Evolutionary conservation across 2,888 invertebrate species (phyloP).

Genomic region (Papilio protenor): DNA sequence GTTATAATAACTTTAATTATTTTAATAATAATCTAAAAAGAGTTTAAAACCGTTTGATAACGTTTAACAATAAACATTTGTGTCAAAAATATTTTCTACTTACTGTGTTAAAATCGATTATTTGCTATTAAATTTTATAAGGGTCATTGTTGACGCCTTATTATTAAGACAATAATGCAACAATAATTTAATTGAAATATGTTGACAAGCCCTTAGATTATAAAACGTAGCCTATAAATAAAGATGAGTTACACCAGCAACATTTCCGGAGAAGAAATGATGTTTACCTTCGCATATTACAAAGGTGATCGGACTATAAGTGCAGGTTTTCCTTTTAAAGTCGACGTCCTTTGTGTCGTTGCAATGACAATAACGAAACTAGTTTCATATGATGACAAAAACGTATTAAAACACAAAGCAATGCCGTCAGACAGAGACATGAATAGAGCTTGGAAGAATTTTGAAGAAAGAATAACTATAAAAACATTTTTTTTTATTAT

Average conservation of each 20-base stretch:
- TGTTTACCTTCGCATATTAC: constrained; percentile 5
- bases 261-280: not conserved
- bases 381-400: constrained; percentile 16
- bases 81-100: too few relatives aligned
- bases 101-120: too few relatives aligned
- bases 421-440: too few relatives aligned
- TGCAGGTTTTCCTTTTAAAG: constrained; percentile 24
- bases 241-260: constrained; percentile 5
- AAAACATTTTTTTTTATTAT: too few relatives aligned
- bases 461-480: not conserved
- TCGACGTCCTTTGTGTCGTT: constrained; percentile 29
- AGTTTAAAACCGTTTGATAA: too few relatives aligned
- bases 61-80: too few relatives aligned
- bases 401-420: too few relatives aligned
- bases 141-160: not conserved
- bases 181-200: not conserved
- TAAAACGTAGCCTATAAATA: not conserved
- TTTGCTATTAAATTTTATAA: constrained; percentile 11
- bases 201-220: not conserved
- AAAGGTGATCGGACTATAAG: constrained; percentile 26
- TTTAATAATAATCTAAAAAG: too few relatives aligned
- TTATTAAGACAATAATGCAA: not conserved
- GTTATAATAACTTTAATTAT: too few relatives aligned
- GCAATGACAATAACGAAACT: constrained; percentile 17
- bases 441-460: not conserved